A percentile compares a stretch with the other conserved stretches of the same genome.
These are phyloP conservation scores for Charadrius vociferus DNA, from an alignment of 2,113 vertebrate species.

Conservation along the genomic window DNA sequence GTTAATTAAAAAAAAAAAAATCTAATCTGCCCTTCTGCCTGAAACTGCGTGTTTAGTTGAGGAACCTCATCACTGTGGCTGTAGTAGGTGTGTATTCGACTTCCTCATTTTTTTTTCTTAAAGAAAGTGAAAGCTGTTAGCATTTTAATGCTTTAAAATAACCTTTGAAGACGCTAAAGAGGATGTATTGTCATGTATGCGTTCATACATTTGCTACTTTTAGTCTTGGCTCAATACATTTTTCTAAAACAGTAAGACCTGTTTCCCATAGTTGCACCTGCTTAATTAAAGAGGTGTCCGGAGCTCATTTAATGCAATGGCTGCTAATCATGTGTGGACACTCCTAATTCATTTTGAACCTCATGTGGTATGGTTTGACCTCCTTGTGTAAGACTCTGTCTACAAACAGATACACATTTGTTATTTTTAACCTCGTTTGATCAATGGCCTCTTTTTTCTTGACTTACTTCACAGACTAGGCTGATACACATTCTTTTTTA, in stretches of 20 bases:
- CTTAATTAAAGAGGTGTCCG: not conserved
- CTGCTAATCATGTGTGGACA: not conserved
- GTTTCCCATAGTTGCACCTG: not conserved
- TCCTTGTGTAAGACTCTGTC: not conserved
- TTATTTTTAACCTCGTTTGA: not conserved
- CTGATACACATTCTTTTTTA: not conserved
- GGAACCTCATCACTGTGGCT: not conserved
- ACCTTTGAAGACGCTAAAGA: not conserved
- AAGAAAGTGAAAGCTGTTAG: conserved; percentile 39
- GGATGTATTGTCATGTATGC: not conserved
- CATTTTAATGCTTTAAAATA: not conserved
- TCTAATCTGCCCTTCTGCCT: not conserved
- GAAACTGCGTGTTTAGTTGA: not conserved
- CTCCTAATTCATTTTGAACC: not conserved
- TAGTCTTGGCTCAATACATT: not conserved
- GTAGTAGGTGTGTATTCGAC: not conserved
- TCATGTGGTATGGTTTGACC: not conserved
- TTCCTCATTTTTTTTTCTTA: conserved; percentile 2
- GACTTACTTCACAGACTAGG: not conserved
- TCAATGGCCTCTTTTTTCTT: not conserved
- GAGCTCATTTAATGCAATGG: not conserved
- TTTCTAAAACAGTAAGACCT: not conserved
- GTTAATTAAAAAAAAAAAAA: not conserved
- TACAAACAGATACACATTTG: not conserved
- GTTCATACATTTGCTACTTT: not conserved